A percentile compares a stretch with the other conserved stretches of the same genome.
Evolutionary conservation across 2,888 invertebrate genomes (phyloP).

Genomic region (Monochamus alternatus): DNA sequence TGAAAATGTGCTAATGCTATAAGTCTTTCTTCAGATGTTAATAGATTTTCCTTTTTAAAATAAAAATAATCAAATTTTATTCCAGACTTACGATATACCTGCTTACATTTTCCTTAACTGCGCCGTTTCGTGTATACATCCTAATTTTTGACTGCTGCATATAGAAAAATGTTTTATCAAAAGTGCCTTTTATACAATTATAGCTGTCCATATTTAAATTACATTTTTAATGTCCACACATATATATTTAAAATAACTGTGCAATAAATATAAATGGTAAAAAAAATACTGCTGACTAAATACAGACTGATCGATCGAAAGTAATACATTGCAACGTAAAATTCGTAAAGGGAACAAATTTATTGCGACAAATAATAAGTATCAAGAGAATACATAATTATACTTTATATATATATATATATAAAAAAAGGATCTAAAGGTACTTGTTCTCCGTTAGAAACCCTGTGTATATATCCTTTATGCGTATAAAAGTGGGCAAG

Average conservation of each 20-base stretch:
- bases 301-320: slow-evolving; percentile 12
- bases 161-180: slow-evolving; percentile 16
- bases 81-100: too few species aligned
- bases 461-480: slow-evolving; percentile 26
- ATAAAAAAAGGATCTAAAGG: slow-evolving; percentile 13
- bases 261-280: slow-evolving; percentile 14
- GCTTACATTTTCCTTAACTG: background rate
- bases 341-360: background rate
- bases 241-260: slow-evolving; percentile 26
- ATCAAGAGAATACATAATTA: background rate
- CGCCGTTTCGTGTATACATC: too few species aligned
- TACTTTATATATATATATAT: background rate
- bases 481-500: slow-evolving; percentile 21
- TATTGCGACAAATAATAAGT: slow-evolving; percentile 23
- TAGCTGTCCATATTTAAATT: slow-evolving; percentile 4
- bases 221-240: background rate
- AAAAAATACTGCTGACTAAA: slow-evolving; percentile 20
- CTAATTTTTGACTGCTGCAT: background rate
- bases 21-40: too few species aligned
- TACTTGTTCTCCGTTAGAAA: slow-evolving; percentile 16
- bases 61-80: too few species aligned
- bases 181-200: slow-evolving; percentile 17
- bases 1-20: too few species aligned
- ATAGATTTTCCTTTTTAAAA: too few species aligned
- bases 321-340: slow-evolving; percentile 16